Conservation (phyloP, 2,113 vertebrate species). For the Lepus timidus region DNA sequence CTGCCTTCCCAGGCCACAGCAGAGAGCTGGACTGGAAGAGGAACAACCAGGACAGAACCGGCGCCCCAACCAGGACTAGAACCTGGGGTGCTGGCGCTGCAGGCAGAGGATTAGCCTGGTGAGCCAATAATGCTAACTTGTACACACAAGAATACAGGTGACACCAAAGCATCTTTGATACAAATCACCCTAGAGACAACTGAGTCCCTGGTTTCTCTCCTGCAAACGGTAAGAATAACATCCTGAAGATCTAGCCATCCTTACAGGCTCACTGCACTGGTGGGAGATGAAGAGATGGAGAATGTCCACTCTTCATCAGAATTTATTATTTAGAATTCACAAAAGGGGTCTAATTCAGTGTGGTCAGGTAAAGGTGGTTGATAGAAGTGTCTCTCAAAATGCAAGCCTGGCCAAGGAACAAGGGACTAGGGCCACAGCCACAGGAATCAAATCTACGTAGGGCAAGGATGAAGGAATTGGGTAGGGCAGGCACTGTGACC, state of each 20-base stretch:
- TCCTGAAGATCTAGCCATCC: not conserved
- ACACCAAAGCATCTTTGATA: not conserved
- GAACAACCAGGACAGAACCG: too few relatives aligned
- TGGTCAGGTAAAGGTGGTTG: too few relatives aligned
- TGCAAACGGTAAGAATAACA: not conserved
- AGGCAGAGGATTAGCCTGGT: too few relatives aligned
- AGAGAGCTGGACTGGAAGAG: too few relatives aligned
- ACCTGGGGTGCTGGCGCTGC: too few relatives aligned
- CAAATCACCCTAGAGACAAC: not conserved
- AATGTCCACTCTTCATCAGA: not conserved
- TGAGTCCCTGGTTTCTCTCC: not conserved
- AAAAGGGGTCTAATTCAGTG: not conserved
- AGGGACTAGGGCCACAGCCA: not conserved
- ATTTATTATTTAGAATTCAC: not conserved
- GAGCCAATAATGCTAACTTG: not conserved
- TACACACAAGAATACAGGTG: not conserved
- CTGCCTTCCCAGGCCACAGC: too few relatives aligned
- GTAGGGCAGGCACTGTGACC: accelerated
- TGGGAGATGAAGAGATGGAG: not conserved
- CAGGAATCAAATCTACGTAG: accelerated
- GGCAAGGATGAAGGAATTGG: not conserved
- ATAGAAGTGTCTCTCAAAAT: not conserved
- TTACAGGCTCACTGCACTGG: not conserved
- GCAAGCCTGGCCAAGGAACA: not conserved
- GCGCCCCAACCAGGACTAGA: too few relatives aligned